Conservation (phyloP, 37 sponge, comb jelly and placozoan species). For the Cliona cf. orientalis region DNA sequence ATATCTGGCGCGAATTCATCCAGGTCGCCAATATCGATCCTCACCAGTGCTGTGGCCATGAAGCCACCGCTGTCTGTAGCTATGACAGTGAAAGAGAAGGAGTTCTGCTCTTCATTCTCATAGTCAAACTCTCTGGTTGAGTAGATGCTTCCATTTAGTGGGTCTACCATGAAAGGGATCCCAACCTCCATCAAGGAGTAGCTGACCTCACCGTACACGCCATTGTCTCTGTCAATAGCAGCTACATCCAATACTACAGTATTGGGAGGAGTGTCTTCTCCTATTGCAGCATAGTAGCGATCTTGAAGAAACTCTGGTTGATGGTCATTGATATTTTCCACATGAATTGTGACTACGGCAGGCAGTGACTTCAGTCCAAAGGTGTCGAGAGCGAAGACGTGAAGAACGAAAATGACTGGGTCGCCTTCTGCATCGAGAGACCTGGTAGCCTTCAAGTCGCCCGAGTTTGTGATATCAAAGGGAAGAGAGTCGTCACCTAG, state of each 20-base stretch:
- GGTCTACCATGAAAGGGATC: slow-evolving; percentile 44
- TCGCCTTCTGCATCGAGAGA: slow-evolving; percentile 63
- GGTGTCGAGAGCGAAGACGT: slow-evolving; percentile 45
- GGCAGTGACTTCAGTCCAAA: slow-evolving; percentile 23
- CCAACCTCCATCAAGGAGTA: slow-evolving; percentile 6
- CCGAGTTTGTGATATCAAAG: slow-evolving; percentile 14
- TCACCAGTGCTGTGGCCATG: slow-evolving; percentile 20
- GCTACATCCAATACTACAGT: slow-evolving; percentile 15
- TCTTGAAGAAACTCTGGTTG: slow-evolving; percentile 39
- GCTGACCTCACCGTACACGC: slow-evolving; percentile 41
- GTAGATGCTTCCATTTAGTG: slow-evolving; percentile 46
- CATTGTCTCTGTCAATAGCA: slow-evolving; percentile 55
- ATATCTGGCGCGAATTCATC: slow-evolving; percentile 36
- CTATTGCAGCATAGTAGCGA: slow-evolving; percentile 12
- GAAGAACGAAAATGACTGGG: slow-evolving; percentile 13
- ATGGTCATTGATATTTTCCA: slow-evolving; percentile 64
- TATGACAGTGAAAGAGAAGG: slow-evolving; percentile 40
- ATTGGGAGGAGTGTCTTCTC: slow-evolving; percentile 5
- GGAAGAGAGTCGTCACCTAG: neutral
- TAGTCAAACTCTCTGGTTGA: slow-evolving; percentile 37
- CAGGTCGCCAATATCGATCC: slow-evolving; percentile 30
- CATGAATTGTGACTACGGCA: slow-evolving; percentile 32
- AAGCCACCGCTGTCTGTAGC: slow-evolving; percentile 66
- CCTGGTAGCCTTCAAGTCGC: slow-evolving; percentile 19
- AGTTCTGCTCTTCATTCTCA: slow-evolving; percentile 4